phyloP scores from a whole-genome alignment of 2,113 vertebrate species.

The Bucco capensis region DNA sequence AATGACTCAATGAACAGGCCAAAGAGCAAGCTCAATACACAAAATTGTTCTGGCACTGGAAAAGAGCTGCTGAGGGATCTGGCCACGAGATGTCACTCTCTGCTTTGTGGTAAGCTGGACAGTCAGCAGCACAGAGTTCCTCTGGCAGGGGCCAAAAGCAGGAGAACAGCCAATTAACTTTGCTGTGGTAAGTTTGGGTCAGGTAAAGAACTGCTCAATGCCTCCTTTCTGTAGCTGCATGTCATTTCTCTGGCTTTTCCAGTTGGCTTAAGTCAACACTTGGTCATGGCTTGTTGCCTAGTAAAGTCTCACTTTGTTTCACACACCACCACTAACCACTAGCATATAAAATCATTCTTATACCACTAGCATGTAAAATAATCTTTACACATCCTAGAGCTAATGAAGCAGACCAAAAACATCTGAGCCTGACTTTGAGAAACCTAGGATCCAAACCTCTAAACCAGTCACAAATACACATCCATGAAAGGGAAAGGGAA shows the following conservation, averaged over 20 bases:
- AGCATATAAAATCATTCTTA: neutral
- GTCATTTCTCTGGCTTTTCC: neutral
- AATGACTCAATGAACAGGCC: neutral
- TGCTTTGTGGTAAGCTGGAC: neutral
- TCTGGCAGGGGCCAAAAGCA: neutral
- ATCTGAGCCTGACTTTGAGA: neutral
- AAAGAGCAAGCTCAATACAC: neutral
- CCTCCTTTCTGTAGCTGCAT: neutral
- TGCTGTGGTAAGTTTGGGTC: neutral
- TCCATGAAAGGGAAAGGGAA: neutral
- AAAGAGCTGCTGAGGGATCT: neutral
- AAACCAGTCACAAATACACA: neutral
- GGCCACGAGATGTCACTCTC: constrained; percentile 49
- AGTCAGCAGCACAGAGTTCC: neutral
- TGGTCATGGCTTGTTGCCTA: accelerated
- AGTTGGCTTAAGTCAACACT: neutral
- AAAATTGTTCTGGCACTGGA: neutral
- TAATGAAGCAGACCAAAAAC: neutral
- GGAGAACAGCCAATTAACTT: neutral
- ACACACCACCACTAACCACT: neutral
- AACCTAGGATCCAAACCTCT: neutral
- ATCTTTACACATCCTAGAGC: neutral
- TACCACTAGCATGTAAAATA: neutral
- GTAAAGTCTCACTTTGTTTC: neutral
- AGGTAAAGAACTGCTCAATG: neutral